These are phyloP conservation scores for Eidolon dupreanum DNA, from an alignment of 2,797 vertebrate genomes.

Conservation along the genomic window DNA sequence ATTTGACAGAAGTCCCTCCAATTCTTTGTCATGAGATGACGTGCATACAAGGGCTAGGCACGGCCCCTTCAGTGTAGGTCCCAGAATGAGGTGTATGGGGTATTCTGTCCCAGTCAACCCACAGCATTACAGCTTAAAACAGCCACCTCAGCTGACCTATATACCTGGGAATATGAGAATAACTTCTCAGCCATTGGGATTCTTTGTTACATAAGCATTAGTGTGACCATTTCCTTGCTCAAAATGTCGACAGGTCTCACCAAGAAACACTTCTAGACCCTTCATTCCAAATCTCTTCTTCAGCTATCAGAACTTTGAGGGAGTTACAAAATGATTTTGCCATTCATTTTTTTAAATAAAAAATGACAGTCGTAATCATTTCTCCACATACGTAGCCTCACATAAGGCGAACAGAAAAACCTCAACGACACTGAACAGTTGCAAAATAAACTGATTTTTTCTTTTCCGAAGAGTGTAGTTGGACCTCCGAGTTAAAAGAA, in stretches of 20 bases:
- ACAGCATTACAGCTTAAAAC: not conserved
- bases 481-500: not conserved
- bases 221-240: not conserved
- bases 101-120: not conserved
- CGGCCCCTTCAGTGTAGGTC: not conserved
- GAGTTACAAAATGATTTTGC: constrained; percentile 4
- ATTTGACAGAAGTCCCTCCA: not conserved
- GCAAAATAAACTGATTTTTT: not conserved
- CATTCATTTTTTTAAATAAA: constrained; percentile 21
- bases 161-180: not conserved
- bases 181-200: not conserved
- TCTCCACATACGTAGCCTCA: not conserved
- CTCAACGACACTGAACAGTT: not conserved
- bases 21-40: not conserved
- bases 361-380: not conserved
- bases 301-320: not conserved
- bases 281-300: not conserved
- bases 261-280: not conserved
- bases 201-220: constrained; percentile 41
- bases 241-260: not conserved
- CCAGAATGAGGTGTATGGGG: not conserved
- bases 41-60: too few species aligned
- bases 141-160: not conserved
- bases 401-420: not conserved
- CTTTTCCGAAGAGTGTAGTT: not conserved